Percentiles rank a stretch among this genome's conserved stretches.
These are phyloP conservation scores for Eleutherodactylus coqui DNA, from an alignment of 2,797 vertebrate species.

Conservation along the genomic window DNA sequence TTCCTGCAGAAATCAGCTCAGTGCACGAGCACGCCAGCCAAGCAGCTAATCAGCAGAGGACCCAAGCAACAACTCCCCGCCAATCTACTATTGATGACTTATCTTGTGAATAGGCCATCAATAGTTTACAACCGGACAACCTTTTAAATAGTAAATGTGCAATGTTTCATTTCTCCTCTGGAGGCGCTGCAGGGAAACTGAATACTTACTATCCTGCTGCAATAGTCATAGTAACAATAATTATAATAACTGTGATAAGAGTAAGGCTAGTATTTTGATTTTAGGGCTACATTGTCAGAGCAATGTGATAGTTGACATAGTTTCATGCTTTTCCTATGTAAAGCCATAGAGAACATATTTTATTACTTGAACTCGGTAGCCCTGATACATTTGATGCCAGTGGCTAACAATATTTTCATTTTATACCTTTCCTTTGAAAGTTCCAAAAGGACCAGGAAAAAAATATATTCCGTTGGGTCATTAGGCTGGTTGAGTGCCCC, in stretches of 20 bases:
- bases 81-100: too few relatives aligned
- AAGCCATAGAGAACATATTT: not conserved
- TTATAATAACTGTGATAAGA: not conserved
- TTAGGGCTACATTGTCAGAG: not conserved
- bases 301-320: not conserved
- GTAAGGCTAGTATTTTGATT: not conserved
- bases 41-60: too few relatives aligned
- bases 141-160: not conserved
- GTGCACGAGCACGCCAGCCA: too few relatives aligned
- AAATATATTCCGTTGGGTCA: conserved; percentile 36
- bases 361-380: not conserved
- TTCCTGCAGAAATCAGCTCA: too few relatives aligned
- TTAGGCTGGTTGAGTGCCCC: conserved; percentile 13
- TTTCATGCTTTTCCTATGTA: not conserved
- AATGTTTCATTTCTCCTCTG: not conserved
- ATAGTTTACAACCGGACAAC: too few relatives aligned
- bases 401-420: not conserved
- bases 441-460: not conserved
- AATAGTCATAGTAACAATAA: not conserved
- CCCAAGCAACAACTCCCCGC: too few relatives aligned
- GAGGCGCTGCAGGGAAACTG: not conserved
- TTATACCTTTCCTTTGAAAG: not conserved
- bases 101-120: too few relatives aligned
- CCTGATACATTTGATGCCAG: not conserved
- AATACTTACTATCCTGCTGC: not conserved